Base-by-base conservation (phyloP, 2,888 invertebrate species). In the Copidosoma aretas region DNA sequence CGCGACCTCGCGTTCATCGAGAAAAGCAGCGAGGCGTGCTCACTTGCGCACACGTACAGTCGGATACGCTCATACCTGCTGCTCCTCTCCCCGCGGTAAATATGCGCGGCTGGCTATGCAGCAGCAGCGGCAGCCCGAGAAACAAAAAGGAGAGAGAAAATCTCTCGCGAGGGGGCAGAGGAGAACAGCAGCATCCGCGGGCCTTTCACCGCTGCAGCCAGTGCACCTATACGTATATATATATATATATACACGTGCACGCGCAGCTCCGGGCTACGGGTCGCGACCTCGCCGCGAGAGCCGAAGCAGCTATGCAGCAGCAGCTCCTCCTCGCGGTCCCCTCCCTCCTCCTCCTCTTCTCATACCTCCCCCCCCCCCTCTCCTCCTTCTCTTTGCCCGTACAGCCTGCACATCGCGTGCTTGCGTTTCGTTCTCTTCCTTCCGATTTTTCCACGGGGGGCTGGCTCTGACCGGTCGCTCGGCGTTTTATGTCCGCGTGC, bases 261-360 rank as follows among this genome's bases (percentile, higher is more conserved):
- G 19, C 24, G 15, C 51, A 49, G 79, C 80, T 81, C 78, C 77
- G 77, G 81, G 80, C 81, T 82, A 78, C 81, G 77, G 83, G 82
- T 83, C 82, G 81, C 81, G 82, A 83, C 82, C 82, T 80, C 79
- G 79, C 76, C 80, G 78, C 75, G 77, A 62, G 68, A 68, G 43
- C 32, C 3, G 8, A 51, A 60, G 51, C 52, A 49, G 22, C 81
- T 78, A 78, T 77, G 74, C 78, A 77, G 76, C 78, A 80, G 81
- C 80, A 79, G 80, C 80, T 80, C 80, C 82, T 79, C 79, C 80
- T 78, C 75, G 75, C 75, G 75, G 21, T 25, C 54, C 65, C 67
- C 73, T 64, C 61, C 58, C 71, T 58, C 59, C 14, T 19, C 15
- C 57, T 25, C 21, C 12, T 14, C 39, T 53, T 61, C 61, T 67